Evolutionary conservation across 2,113 vertebrate genomes (phyloP).

Genomic region (Dipodomys spectabilis): DNA sequence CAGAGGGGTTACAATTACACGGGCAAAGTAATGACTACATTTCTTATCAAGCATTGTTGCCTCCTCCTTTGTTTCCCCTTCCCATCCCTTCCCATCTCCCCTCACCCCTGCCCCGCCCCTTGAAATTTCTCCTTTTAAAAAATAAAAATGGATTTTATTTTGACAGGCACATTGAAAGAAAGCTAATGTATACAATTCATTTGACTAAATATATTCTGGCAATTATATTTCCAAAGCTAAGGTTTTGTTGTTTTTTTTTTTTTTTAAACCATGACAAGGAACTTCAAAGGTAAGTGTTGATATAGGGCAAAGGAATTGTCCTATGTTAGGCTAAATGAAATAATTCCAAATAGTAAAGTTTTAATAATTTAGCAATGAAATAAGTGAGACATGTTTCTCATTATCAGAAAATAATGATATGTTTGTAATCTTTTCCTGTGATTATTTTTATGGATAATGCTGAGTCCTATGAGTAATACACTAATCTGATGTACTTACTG

Average conservation of each 20-base stretch:
- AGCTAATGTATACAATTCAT: background rate
- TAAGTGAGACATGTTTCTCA: background rate
- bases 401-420: background rate
- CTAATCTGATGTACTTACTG: background rate
- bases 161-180: background rate
- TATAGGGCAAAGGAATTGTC: background rate
- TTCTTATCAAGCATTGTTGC: no score
- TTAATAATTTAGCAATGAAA: background rate
- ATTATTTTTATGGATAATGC: background rate
- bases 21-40: no score
- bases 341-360: background rate
- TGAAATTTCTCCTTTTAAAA: no score
- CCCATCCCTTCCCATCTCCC: no score
- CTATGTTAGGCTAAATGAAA: background rate
- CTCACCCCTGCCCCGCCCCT: no score
- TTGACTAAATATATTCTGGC: slow-evolving; percentile 27
- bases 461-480: background rate
- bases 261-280: background rate
- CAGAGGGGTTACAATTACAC: no score
- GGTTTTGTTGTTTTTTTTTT: background rate
- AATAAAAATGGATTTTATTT: background rate
- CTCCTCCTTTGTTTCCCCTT: no score
- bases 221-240: background rate
- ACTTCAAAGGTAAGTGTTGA: background rate
- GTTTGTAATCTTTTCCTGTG: background rate